phyloP scores from a whole-genome alignment of 2,797 vertebrate genomes.

The Nyctalus aviator region DNA sequence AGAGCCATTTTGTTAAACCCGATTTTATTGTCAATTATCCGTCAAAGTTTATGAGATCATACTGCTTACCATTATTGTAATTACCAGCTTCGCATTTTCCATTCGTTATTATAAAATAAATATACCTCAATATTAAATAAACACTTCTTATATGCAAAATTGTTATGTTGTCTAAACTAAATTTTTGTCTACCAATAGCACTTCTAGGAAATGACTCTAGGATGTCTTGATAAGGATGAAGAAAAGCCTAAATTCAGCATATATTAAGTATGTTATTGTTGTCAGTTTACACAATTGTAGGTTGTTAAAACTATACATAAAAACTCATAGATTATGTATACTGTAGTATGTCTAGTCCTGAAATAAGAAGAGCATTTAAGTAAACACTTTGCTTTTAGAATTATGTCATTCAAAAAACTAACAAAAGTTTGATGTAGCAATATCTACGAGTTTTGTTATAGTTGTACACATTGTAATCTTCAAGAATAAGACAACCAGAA shows the following conservation, averaged over 20 bases:
- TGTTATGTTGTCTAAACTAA: background rate
- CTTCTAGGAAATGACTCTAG: background rate
- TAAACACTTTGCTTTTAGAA: background rate
- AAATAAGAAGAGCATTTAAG: background rate
- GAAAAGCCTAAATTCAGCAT: background rate
- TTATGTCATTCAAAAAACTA: background rate
- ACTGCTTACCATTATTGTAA: background rate
- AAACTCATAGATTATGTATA: background rate
- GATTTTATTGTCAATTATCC: slow-evolving; percentile 5
- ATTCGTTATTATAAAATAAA: slow-evolving; percentile 10
- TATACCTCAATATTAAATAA: background rate
- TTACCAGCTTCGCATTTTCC: background rate
- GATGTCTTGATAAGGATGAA: background rate
- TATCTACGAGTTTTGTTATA: background rate
- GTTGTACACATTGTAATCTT: background rate
- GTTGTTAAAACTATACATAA: too few species aligned
- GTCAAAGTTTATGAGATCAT: background rate
- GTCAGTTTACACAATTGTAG: too few species aligned
- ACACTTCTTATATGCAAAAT: background rate
- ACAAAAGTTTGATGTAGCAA: background rate
- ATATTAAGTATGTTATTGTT: background rate
- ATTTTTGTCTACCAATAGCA: background rate
- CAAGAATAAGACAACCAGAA: background rate
- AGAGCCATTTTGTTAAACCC: background rate
- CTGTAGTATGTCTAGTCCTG: background rate